These are phyloP conservation scores for Palaemon carinicauda DNA, from an alignment of 1,140 invertebrate genomes.

Conservation along the genomic window DNA sequence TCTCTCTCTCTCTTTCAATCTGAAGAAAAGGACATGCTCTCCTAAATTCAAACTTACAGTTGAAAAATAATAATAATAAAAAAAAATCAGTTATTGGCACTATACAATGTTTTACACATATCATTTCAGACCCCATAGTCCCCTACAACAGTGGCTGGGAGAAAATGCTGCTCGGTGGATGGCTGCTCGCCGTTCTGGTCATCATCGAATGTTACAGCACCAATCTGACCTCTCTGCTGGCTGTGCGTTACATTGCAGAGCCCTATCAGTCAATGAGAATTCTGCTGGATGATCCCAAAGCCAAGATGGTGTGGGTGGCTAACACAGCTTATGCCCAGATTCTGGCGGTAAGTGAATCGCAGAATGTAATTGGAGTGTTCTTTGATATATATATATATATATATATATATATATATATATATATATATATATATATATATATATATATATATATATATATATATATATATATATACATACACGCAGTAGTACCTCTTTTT, in stretches of 20 bases:
- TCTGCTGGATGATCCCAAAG: neutral
- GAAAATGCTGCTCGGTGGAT: neutral
- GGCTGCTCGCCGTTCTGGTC: neutral
- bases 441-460: neutral
- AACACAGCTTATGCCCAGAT: neutral
- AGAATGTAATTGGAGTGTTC: neutral
- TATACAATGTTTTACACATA: neutral
- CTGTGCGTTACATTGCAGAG: conserved; percentile 13
- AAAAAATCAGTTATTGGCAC: neutral
- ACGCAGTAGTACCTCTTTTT: too few species aligned
- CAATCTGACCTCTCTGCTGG: neutral
- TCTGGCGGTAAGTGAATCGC: neutral
- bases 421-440: too few species aligned
- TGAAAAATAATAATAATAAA: neutral
- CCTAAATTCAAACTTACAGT: too few species aligned
- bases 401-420: neutral
- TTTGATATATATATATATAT: neutral
- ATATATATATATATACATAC: neutral
- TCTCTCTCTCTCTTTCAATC: neutral
- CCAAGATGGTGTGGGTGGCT: neutral
- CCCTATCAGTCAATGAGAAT: conserved; percentile 3
- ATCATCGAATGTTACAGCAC: neutral
- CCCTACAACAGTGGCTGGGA: neutral
- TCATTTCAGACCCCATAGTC: neutral
- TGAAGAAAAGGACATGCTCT: too few species aligned